Base-by-base conservation (phyloP, 2,888 invertebrate species). In the Glomeris marginata region DNA sequence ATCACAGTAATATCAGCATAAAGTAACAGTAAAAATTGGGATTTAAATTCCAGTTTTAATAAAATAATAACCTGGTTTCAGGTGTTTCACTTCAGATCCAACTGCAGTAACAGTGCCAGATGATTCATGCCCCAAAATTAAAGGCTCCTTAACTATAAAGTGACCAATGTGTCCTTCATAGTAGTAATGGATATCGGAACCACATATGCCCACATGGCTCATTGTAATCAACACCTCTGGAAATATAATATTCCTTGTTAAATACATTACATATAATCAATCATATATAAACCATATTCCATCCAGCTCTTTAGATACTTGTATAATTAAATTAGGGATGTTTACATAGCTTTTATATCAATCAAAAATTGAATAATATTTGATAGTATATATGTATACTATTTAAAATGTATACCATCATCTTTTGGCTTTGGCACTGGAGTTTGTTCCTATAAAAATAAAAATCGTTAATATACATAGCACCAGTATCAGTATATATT, bases 161-260 rank as follows among this genome's bases (percentile, higher is more conserved):
- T 83, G 77, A 0, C 88, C 94, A 63, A 92, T 92, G 16, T 75
- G 67, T 10, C 94, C 95, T 55, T 78, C 70, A 35, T 78, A 78
- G 70, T 87, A 77, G 69, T 94, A 95, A 68, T 92, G 92, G 4
- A 97, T 87, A 68, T 97, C 95, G 18, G 74, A 74, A 0, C 95
- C 95, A 66, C 95, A 97, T 61, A 97, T 95, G n/a, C 95, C 95
- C 42, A 95, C 90, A 57, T 81, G 80, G 63, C 81, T 82, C 84
- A 94, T 91, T 57, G 78, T 76, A 16, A 94, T 66, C 3, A 90
- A 76, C 0, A 86, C 90, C 75, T 92, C 90, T 86, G 69, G 2
- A 20, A 47, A 22, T 10, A 21, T 4, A 18, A 8, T 42, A 6
- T 20, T 20, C 5, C 20, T n/a, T n/a, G n/a, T n/a, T n/a, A n/a